Conservation (phyloP, 1,140 invertebrate genomes). For the Procambarus virginalis region DNA sequence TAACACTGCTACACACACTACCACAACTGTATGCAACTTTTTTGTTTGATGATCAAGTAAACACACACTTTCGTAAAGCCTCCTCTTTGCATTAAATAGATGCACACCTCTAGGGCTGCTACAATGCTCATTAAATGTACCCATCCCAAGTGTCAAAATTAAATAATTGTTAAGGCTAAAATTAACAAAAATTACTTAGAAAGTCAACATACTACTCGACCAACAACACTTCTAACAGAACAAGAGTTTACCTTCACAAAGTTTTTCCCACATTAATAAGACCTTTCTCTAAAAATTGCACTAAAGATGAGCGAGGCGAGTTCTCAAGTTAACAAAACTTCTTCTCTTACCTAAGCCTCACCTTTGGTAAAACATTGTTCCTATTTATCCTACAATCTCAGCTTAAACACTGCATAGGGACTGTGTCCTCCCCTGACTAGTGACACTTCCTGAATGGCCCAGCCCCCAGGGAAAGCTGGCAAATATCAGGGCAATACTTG, state of each 20-base stretch:
- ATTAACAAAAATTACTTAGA: not conserved
- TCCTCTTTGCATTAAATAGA: not conserved
- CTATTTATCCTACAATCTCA: constrained; percentile 16
- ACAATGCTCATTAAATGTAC: not conserved
- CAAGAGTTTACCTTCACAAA: not conserved
- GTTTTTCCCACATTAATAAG: not conserved
- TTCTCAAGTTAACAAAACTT: constrained; percentile 12
- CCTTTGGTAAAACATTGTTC: not conserved
- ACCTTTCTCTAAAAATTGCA: constrained; percentile 5
- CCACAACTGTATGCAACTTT: constrained; percentile 34
- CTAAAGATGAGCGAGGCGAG: not conserved
- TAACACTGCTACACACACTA: constrained; percentile 41
- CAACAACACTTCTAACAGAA: constrained; percentile 1
- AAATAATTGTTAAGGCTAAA: not conserved
- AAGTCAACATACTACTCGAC: not conserved
- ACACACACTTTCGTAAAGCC: not conserved
- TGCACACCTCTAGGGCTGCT: not conserved
- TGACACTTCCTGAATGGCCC: constrained; percentile 35
- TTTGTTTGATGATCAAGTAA: constrained; percentile 13
- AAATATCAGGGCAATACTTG: constrained; percentile 42
- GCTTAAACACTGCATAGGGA: constrained; percentile 27
- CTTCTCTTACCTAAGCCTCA: constrained; percentile 18
- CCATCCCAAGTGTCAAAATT: not conserved
- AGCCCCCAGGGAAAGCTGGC: constrained; percentile 26
- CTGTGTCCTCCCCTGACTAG: constrained; percentile 22